phyloP scores from a whole-genome alignment of 2,113 vertebrate species.

The Clarias gariepinus region DNA sequence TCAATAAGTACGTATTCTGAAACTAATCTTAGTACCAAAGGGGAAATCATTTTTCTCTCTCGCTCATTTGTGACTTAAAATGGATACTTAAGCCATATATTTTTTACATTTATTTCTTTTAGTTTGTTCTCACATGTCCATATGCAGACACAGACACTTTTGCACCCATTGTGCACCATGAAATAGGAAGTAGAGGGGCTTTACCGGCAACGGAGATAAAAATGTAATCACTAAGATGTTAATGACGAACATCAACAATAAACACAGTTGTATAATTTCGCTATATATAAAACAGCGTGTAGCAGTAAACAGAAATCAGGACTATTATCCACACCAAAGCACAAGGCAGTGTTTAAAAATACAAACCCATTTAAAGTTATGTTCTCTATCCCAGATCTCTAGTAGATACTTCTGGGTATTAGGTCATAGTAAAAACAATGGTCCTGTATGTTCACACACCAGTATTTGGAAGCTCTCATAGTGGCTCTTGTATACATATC shows the following conservation, averaged over 20 bases:
- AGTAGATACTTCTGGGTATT: background rate
- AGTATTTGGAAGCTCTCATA: background rate
- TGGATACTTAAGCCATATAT: background rate
- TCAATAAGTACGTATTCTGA: background rate
- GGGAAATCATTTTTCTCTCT: background rate
- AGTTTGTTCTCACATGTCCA: too few species aligned
- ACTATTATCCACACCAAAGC: background rate
- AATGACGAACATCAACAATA: background rate
- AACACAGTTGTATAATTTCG: background rate
- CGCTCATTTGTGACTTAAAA: background rate
- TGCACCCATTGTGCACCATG: too few species aligned
- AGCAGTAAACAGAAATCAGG: background rate
- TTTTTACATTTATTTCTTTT: too few species aligned
- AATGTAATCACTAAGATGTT: background rate
- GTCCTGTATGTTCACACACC: background rate
- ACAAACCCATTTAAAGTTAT: background rate
- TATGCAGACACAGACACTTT: too few species aligned
- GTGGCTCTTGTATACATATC: background rate
- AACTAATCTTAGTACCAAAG: background rate
- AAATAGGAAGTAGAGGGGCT: too few species aligned
- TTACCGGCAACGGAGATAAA: too few species aligned
- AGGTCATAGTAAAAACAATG: conserved; percentile 2
- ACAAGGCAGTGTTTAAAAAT: background rate
- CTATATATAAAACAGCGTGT: background rate
- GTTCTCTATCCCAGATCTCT: background rate